Evolutionary conservation across 2,797 vertebrate genomes (phyloP).

Genomic region (Corythornis leucogaster): DNA sequence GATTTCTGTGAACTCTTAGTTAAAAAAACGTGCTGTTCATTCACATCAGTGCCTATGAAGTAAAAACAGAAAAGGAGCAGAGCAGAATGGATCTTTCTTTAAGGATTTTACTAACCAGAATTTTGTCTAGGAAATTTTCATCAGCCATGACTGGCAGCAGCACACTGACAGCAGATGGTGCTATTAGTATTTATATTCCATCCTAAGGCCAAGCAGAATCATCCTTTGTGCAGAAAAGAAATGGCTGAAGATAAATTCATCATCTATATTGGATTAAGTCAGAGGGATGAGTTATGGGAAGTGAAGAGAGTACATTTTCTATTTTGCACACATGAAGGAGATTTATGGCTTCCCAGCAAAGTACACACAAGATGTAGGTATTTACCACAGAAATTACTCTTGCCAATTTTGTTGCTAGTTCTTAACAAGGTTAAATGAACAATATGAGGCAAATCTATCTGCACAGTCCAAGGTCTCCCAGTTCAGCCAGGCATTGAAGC

Average conservation of each 20-base stretch:
- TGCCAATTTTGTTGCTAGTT: background rate
- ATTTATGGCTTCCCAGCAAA: background rate
- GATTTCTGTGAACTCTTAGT: background rate
- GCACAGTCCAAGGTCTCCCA: conserved; percentile 2
- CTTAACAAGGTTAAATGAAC: conserved; percentile 24
- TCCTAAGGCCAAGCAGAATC: background rate
- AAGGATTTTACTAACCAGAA: background rate
- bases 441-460: background rate
- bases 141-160: background rate
- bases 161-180: conserved; percentile 24
- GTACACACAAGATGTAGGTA: background rate
- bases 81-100: background rate
- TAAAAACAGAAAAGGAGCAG: background rate
- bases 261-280: background rate
- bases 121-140: background rate
- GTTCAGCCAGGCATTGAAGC: background rate
- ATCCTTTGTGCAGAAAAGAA: background rate
- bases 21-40: background rate
- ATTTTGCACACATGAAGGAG: background rate
- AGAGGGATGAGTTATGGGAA: background rate
- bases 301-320: background rate
- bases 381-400: background rate
- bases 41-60: background rate
- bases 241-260: background rate
- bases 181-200: background rate